Evolutionary conservation across 2,113 vertebrate genomes (phyloP), one percentile per base, ranked within the genome.

Genomic region (Athene noctua): DNA sequence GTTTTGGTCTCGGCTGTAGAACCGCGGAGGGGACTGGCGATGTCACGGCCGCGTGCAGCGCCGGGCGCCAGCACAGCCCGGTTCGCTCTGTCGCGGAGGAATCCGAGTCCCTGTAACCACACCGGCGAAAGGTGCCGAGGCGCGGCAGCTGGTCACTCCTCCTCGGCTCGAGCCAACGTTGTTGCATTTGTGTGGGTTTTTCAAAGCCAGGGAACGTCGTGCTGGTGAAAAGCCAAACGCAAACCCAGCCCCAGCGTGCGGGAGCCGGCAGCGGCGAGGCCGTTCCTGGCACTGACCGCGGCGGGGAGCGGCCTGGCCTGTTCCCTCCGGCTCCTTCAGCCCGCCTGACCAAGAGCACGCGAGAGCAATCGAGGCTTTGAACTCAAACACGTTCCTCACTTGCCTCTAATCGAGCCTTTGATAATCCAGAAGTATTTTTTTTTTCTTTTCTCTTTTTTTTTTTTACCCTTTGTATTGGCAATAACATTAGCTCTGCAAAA

Each of bases 11-110:
- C 30, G 3, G 13, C 59, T 18, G 29, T n/a, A 16, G 42, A 52
- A 42, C 7, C 17, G 2, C 36, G 14, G 36, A 22, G 49, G 40
- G 49, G 44, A 13, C 20, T 4, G n/a, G 42, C 15, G 2, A 58
- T 0, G 62, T 18, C 51, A 22, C n/a, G 3, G 16, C 57, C 4
- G 4, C 1, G 4, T 10, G 6, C 15, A 1, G 20, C 1, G 12
- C 30, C 38, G 15, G 38, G 32, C 6, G 57, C n/a, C 49, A 36
- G 58, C 36, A 13, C 42, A 73, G 74, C 83, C 44, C n/a, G 16
- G 27, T 54, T 54, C 49, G n/a, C 58, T 29, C 27, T 77, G 38
- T 80, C 42, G 46, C 15, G 46, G 95, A 85, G 52, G 79, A 85
- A 88, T 88, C 66, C 73, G 73, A 34, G 61, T 19, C 10, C 25